Evolutionary conservation across 2,797 vertebrate species (phyloP).

Genomic region (Crypturellus tataupa): DNA sequence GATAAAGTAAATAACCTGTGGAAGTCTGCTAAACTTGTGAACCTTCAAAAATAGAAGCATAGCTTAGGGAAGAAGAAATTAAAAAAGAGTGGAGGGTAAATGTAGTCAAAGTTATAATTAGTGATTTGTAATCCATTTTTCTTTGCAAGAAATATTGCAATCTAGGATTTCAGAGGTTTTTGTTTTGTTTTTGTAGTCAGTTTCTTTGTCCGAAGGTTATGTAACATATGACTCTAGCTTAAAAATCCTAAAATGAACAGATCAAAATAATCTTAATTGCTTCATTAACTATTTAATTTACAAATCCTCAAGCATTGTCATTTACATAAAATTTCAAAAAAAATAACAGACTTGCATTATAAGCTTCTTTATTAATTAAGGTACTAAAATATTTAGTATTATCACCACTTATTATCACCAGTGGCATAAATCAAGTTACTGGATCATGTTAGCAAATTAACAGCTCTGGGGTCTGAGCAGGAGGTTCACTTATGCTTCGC

Average conservation of each 20-base stretch:
- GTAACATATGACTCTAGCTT: not conserved
- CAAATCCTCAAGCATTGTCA: not conserved
- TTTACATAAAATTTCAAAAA: not conserved
- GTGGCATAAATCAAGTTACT: not conserved
- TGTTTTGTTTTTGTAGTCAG: too few relatives aligned
- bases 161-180: not conserved
- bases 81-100: not conserved
- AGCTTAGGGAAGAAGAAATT: not conserved
- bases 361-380: not conserved
- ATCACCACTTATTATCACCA: not conserved
- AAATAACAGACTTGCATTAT: not conserved
- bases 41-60: not conserved
- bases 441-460: not conserved
- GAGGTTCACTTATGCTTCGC: not conserved
- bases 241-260: not conserved
- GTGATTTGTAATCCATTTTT: not conserved
- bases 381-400: not conserved
- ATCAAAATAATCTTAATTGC: not conserved
- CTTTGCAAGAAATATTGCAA: not conserved
- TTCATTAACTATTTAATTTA: not conserved
- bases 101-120: not conserved
- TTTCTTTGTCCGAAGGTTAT: not conserved
- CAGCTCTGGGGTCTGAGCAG: not conserved
- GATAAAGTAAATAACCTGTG: not conserved
- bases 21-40: not conserved